Base-by-base conservation (phyloP, 1,140 invertebrate species). In the Maniola jurtina region DNA sequence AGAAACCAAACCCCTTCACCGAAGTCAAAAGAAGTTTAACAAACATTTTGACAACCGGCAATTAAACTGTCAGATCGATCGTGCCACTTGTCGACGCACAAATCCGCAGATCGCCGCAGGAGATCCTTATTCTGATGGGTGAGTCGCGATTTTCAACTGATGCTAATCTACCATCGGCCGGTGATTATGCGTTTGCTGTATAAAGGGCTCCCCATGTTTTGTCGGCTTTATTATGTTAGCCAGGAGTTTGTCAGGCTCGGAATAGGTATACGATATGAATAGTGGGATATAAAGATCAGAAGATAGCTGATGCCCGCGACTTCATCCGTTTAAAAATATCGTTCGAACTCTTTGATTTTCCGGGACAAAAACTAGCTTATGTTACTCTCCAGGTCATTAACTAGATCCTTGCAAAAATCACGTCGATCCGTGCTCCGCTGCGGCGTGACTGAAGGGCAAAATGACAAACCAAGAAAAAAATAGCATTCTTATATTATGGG, bases 111-210 rank as follows among this genome's bases (percentile, higher is more conserved):
- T 64, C 77, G 68, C 81, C 66, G 64, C 77, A 72, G 82, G 77
- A 72, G 68, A 71, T 73, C 70, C 59, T 65, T 61, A 7, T 73
- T 77, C 72, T 77, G 71, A 73, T 75, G 68, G 68, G 68, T 88
- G 85, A 88, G 59, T 85, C 71, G 82, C 79, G 66, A 77, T 80
- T 84, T 81, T 83, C 77, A 78, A 34, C 64, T n/a, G 80, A 84
- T 83, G 61, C 71, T 81, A 34, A 83, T 84, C 81, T 63, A 61
- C 67, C 64, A 71, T 76, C 73, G 68, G 63, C 70, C 65, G 45
- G 77, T 88, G 83, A 88, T 85, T 77, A 76, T 83, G 85, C 83
- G 69, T 80, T 84, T 81, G 72, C 72, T 64, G 64, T 42, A 75
- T 78, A 78, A 69, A 65, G 58, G 66, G 61, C 72, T 68, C 74